Evolutionary conservation across 2,888 invertebrate genomes (phyloP).

Genomic region (Atrina japonica): DNA sequence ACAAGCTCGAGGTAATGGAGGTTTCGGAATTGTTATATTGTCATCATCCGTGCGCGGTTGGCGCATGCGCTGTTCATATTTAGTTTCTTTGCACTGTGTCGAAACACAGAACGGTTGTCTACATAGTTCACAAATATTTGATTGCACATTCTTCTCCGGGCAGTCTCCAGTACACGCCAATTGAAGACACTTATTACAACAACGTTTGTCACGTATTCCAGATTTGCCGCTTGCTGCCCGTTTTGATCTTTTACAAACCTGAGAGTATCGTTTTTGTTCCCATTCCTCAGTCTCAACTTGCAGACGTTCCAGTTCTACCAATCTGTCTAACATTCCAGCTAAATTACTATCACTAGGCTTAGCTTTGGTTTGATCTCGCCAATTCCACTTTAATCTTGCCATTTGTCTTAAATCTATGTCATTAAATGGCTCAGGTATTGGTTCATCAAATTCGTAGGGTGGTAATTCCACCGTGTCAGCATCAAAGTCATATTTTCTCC

Average conservation of each 20-base stretch:
- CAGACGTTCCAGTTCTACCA: constrained; percentile 67
- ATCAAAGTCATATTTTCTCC: constrained; percentile 73
- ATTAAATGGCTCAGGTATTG: constrained; percentile 62
- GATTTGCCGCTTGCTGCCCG: constrained; percentile 51
- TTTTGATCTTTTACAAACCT: constrained; percentile 49
- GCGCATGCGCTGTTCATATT: constrained; percentile 70
- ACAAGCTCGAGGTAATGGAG: constrained; percentile 60
- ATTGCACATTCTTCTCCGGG: constrained; percentile 63
- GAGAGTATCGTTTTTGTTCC: constrained; percentile 60
- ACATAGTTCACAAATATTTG: constrained; percentile 62
- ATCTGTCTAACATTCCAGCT: constrained; percentile 62
- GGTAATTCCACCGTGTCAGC: constrained; percentile 66
- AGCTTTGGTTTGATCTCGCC: constrained; percentile 60
- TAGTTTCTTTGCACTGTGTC: constrained; percentile 60
- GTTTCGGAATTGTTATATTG: constrained; percentile 46
- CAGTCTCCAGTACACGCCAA: constrained; percentile 74
- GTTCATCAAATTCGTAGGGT: constrained; percentile 64
- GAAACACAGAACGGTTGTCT: constrained; percentile 64
- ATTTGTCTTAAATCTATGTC: constrained; percentile 64
- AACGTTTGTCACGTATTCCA: constrained; percentile 63
- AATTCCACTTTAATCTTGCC: constrained; percentile 61
- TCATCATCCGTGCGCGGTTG: constrained; percentile 55
- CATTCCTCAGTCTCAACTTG: constrained; percentile 70
- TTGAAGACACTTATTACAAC: constrained; percentile 71
- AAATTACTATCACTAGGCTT: constrained; percentile 44